Percentiles rank a stretch among this genome's conserved stretches.
phyloP scores from a whole-genome alignment of 2,113 vertebrate genomes.

The Dasyprocta punctata region DNA sequence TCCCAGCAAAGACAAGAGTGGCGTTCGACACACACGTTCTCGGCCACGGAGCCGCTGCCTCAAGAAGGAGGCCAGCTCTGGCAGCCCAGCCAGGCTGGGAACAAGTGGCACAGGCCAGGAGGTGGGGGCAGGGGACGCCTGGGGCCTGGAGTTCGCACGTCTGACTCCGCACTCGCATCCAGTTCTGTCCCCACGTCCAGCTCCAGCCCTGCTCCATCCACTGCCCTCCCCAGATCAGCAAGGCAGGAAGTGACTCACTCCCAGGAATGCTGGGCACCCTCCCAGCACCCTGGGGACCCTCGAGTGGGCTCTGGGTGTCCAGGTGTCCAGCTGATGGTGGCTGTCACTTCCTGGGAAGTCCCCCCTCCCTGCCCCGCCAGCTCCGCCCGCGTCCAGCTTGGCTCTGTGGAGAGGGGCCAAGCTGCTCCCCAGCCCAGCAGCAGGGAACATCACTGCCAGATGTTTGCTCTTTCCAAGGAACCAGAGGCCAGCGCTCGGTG shows the following conservation, averaged over 20 bases:
- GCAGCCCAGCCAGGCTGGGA: neutral
- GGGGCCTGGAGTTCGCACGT: neutral
- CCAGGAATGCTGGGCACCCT: constrained; percentile 8
- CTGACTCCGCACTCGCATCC: neutral
- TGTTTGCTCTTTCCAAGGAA: constrained; percentile 82
- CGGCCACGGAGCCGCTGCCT: neutral
- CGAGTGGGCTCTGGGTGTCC: neutral
- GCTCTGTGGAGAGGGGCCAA: constrained; percentile 81
- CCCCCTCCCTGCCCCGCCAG: neutral
- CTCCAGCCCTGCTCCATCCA: neutral
- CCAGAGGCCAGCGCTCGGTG: constrained; percentile 81
- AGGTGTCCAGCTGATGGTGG: neutral
- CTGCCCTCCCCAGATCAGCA: neutral
- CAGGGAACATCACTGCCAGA: constrained; percentile 86
- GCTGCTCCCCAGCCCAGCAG: constrained; percentile 82
- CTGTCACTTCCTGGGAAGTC: neutral
- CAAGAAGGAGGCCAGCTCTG: neutral
- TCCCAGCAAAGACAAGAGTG: no score
- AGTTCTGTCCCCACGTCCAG: neutral
- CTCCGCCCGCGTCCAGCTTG: neutral
- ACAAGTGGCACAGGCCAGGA: no score
- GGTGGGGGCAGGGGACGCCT: neutral
- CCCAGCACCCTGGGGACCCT: neutral
- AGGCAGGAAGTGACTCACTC: neutral
- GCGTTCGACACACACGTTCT: neutral